Conservation (phyloP, 2,888 invertebrate genomes). For the Leptothorax acervorum region DNA sequence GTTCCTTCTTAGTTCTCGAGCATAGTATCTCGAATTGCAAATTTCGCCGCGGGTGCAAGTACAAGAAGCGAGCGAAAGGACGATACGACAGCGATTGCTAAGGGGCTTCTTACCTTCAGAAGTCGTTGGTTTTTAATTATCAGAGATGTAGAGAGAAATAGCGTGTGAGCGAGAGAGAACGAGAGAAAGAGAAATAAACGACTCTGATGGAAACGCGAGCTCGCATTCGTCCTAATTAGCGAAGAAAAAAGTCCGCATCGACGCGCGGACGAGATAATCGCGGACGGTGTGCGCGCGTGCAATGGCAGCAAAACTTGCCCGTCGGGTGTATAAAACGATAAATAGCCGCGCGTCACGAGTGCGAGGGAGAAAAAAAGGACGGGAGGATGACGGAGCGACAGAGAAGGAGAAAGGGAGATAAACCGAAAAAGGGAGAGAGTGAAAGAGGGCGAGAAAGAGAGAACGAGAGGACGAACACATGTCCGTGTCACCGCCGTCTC, state of each 20-base stretch:
- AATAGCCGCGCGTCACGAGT: constrained; percentile 75
- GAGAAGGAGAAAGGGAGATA: constrained; percentile 32
- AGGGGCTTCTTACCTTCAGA: constrained; percentile 55
- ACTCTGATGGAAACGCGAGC: constrained; percentile 50
- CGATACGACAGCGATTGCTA: constrained; percentile 28
- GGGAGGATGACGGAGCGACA: constrained; percentile 53
- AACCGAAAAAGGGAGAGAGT: constrained; percentile 54
- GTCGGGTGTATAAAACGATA: constrained; percentile 80
- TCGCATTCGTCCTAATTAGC: constrained; percentile 59
- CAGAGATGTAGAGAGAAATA: constrained; percentile 34
- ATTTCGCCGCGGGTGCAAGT: constrained; percentile 80
- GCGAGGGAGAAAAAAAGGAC: constrained; percentile 67
- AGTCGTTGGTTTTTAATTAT: constrained; percentile 64
- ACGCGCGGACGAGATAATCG: constrained; percentile 65
- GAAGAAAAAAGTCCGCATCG: constrained; percentile 50
- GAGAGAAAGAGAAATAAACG: constrained; percentile 38
- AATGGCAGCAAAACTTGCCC: constrained; percentile 73
- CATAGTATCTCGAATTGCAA: constrained; percentile 78
- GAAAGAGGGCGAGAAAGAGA: constrained; percentile 64
- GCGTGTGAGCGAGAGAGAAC: not conserved
- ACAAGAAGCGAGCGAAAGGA: constrained; percentile 54
- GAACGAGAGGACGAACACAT: constrained; percentile 82
- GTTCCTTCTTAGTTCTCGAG: constrained; percentile 62
- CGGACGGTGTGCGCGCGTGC: constrained; percentile 67
- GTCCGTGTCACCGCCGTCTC: constrained; percentile 85